A percentile compares a stretch with the other conserved stretches of the same genome.
These are phyloP conservation scores for Nephrotoma flavescens DNA, from an alignment of 2,888 invertebrate genomes.

Conservation along the genomic window DNA sequence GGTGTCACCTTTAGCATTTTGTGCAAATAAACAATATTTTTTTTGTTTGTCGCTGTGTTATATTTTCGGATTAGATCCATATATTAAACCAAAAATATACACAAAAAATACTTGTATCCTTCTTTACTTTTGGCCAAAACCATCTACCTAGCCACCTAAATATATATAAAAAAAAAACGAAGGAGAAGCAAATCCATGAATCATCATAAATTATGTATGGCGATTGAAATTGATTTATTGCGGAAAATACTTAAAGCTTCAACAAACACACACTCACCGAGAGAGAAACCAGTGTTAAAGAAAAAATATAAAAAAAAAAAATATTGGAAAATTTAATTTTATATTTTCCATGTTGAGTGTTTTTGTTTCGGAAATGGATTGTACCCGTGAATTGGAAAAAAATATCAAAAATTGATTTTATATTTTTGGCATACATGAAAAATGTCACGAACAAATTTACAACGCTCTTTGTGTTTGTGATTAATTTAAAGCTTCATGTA, in stretches of 20 bases:
- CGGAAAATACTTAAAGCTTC: constrained; percentile 4
- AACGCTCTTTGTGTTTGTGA: not conserved
- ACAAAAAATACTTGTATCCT: not conserved
- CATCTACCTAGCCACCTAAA: not conserved
- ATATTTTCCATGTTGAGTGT: not conserved
- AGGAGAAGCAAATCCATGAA: not conserved
- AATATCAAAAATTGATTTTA: no score
- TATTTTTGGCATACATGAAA: not conserved
- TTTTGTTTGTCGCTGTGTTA: not conserved
- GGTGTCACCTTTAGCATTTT: not conserved
- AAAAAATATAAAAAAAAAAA: not conserved
- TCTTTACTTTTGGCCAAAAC: not conserved
- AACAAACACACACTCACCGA: not conserved
- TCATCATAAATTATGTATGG: constrained; percentile 5
- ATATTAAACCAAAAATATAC: not conserved
- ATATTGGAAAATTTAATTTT: not conserved
- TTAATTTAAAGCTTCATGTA: not conserved
- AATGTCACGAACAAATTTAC: not conserved
- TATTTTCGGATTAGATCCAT: not conserved
- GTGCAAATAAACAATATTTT: not conserved
- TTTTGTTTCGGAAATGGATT: not conserved
- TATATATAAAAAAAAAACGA: not conserved
- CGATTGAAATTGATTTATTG: constrained; percentile 6
- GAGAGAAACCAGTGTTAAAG: not conserved
- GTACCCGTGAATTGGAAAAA: not conserved